phyloP scores from a whole-genome alignment of 2,797 vertebrate genomes.

The Acrossocheilus wenchowensis region DNA sequence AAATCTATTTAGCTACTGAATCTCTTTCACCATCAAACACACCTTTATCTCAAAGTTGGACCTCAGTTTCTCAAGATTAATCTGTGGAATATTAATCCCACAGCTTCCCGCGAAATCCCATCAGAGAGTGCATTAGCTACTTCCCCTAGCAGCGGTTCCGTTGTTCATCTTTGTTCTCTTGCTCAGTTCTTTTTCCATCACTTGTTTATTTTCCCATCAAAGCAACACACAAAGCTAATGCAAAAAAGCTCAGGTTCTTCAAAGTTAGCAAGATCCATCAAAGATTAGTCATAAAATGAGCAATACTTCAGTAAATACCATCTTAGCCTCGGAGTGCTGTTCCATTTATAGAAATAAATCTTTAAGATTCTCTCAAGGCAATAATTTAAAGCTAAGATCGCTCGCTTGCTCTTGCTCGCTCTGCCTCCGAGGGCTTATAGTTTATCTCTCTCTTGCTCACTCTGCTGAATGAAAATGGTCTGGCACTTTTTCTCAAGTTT shows the following conservation, averaged over 20 bases:
- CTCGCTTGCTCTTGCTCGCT: slow-evolving; percentile 30
- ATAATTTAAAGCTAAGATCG: slow-evolving; percentile 37
- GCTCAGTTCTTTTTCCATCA: background rate
- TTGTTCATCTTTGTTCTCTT: slow-evolving; percentile 28
- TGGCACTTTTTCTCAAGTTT: slow-evolving; percentile 53
- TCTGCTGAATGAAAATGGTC: slow-evolving; percentile 55
- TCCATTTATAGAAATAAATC: slow-evolving; percentile 57
- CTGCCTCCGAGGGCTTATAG: slow-evolving; percentile 54
- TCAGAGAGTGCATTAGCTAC: slow-evolving; percentile 2
- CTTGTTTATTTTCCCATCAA: slow-evolving; percentile 39
- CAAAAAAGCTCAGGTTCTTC: slow-evolving; percentile 41
- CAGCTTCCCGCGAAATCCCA: slow-evolving; percentile 9
- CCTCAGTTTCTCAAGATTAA: background rate
- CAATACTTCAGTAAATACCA: slow-evolving; percentile 26
- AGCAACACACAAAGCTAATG: slow-evolving; percentile 18
- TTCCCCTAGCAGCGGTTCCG: background rate
- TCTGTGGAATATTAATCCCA: slow-evolving; percentile 29
- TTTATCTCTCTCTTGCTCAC: slow-evolving; percentile 60
- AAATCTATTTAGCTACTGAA: slow-evolving; percentile 1
- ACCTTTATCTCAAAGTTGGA: slow-evolving; percentile 7
- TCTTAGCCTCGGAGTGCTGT: slow-evolving; percentile 19
- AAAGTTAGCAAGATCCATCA: slow-evolving; percentile 39
- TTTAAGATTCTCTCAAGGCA: slow-evolving; percentile 48
- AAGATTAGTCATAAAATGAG: slow-evolving; percentile 46
- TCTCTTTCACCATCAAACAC: slow-evolving; percentile 23